A percentile compares a stretch with the other conserved stretches of the same genome.
These are phyloP conservation scores for Syrista parreyssii DNA, from an alignment of 2,888 invertebrate species.

Conservation along the genomic window DNA sequence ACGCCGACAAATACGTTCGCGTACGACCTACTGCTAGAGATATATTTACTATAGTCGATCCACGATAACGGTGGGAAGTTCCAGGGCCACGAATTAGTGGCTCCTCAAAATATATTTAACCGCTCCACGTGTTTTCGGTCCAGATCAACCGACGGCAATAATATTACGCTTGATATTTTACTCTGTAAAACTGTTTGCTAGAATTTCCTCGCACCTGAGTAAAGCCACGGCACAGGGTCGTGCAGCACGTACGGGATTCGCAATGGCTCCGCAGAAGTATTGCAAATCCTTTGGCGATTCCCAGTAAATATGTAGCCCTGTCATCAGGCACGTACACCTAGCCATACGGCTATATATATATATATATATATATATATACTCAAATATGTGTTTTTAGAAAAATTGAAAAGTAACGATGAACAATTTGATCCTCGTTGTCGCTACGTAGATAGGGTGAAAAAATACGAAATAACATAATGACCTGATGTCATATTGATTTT, in stretches of 20 bases:
- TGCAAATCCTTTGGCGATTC: neutral
- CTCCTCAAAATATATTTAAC: neutral
- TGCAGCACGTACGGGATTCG: neutral
- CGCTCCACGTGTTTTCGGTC: neutral
- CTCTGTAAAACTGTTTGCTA: conserved; percentile 22
- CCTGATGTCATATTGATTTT: neutral
- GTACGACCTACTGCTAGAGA: neutral
- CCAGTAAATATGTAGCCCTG: neutral
- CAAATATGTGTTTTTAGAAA: neutral
- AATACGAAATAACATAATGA: neutral
- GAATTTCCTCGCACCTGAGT: conserved; percentile 34
- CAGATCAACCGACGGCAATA: neutral
- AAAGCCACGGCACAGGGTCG: neutral
- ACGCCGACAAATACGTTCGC: too few species aligned
- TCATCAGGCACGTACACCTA: neutral
- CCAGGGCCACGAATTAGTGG: neutral
- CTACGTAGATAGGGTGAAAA: too few species aligned
- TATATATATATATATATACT: neutral
- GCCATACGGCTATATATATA: neutral
- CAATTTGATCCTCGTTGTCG: neutral
- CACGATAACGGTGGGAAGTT: neutral
- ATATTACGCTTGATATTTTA: neutral
- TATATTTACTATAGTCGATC: neutral
- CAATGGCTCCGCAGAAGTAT: neutral
- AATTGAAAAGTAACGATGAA: neutral